Conservation (phyloP, 2,797 vertebrate genomes). For the Sebastolobus alascanus region DNA sequence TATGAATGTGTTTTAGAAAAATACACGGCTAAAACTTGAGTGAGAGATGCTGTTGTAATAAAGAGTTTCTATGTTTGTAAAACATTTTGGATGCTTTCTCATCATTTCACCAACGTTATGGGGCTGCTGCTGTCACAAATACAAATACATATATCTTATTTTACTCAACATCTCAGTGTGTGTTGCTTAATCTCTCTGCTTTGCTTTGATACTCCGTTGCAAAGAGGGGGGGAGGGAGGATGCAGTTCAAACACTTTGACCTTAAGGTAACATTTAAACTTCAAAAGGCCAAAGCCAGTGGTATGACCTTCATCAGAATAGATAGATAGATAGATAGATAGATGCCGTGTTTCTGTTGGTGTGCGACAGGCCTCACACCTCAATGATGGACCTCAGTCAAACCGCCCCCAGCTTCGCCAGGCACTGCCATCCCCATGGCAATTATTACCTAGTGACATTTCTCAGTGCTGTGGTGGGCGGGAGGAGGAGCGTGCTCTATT, state of each 20-base stretch:
- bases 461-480: conserved; percentile 71
- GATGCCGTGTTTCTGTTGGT: conserved; percentile 18
- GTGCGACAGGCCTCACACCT: conserved; percentile 73
- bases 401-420: conserved; percentile 77
- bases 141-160: not conserved
- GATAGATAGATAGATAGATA: not conserved
- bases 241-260: conserved; percentile 81
- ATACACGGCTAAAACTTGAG: conserved; percentile 45
- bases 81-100: conserved; percentile 59
- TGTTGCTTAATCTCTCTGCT: conserved; percentile 8
- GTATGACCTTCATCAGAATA: conserved; percentile 41
- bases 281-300: conserved; percentile 56
- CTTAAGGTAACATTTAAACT: conserved; percentile 76
- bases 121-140: not conserved
- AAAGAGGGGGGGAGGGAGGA: conserved; percentile 51
- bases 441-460: conserved; percentile 86
- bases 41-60: conserved; percentile 76
- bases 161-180: conserved; percentile 3
- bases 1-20: conserved; percentile 62
- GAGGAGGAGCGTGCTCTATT: conserved; percentile 62
- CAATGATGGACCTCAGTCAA: conserved; percentile 81
- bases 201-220: conserved; percentile 65
- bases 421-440: conserved; percentile 87
- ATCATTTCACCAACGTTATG: conserved; percentile 26
- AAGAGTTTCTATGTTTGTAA: conserved; percentile 84